Evolutionary conservation across 2,888 invertebrate species (phyloP).

Genomic region (Torymus texanus): DNA sequence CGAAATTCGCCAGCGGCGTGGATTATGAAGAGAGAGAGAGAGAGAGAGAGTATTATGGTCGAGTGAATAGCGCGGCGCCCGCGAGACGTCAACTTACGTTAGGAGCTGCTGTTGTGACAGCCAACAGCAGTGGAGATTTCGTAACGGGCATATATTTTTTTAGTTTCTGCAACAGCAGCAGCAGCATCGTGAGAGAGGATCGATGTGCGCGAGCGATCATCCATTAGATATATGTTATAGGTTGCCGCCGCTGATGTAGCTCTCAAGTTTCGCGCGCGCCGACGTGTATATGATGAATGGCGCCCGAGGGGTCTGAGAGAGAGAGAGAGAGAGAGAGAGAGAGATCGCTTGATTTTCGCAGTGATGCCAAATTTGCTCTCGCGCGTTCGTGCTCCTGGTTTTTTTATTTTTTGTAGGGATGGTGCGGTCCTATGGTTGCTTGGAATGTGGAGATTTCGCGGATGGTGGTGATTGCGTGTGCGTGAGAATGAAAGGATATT

Average conservation of each 20-base stretch:
- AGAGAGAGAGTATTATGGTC: too few species aligned
- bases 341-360: constrained; percentile 15
- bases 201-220: constrained; percentile 47
- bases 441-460: background rate
- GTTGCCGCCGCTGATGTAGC: background rate
- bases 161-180: constrained; percentile 48
- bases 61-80: too few species aligned
- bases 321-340: background rate
- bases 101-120: constrained; percentile 63
- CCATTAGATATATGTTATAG: constrained; percentile 50
- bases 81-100: constrained; percentile 61
- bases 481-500: too few species aligned
- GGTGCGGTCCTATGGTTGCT: background rate
- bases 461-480: too few species aligned
- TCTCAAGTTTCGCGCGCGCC: constrained; percentile 25
- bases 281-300: constrained; percentile 23
- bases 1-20: too few species aligned
- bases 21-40: too few species aligned
- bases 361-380: constrained; percentile 17
- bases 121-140: constrained; percentile 58
- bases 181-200: constrained; percentile 63
- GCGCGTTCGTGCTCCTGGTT: background rate
- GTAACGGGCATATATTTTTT: constrained; percentile 61
- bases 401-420: background rate
- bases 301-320: background rate